Evolutionary conservation across 2,888 invertebrate genomes (phyloP), one percentile per base, ranked within the genome.

Genomic region (Antheraea yamamai): DNA sequence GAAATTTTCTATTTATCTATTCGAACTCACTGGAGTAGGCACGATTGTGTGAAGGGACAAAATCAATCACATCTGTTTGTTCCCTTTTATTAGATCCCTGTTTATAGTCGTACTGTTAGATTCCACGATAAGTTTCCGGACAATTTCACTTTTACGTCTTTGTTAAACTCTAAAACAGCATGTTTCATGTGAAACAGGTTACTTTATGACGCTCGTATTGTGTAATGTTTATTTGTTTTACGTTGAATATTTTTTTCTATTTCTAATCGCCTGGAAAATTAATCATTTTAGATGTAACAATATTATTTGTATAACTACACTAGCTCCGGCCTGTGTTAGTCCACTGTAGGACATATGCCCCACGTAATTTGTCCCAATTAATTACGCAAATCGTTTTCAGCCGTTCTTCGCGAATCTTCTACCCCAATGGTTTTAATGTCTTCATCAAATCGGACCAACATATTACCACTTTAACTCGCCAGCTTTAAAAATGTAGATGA

Each of bases 51-150:
- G 74, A 75, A 75, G 55, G 76, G 77, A 78, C 79, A 79, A 71
- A 76, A 80, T 82, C 79, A 79, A 78, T 80, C 81, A 78, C 77
- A 74, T 76, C 77, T 76, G 75, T 78, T 76, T 74, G 78, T 80
- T 77, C 78, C 78, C 78, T 81, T 81, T 79, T 80, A 79, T 79
- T 81, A 77, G 74, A 79, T 78, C 73, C 73, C 39, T 75, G 76
- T 71, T 74, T 75, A 76, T 76, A 71, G 76, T 74, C 72, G 73
- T 35, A 30, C 39, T 61, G 61, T 23, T 61, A 61, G 23, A 61
- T 61, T 61, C n/a, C n/a, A 23, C 61, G 61, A 61, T 61, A 61
- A 70, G 70, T 70, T 70, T 70, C 70, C 70, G n/a, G 39, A 39
- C 39, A 39, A 39, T 70, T 39, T 70, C 20, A 39, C 35, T 70